phyloP scores from a whole-genome alignment of 2,797 vertebrate genomes.

The Psittacula derbiana region DNA sequence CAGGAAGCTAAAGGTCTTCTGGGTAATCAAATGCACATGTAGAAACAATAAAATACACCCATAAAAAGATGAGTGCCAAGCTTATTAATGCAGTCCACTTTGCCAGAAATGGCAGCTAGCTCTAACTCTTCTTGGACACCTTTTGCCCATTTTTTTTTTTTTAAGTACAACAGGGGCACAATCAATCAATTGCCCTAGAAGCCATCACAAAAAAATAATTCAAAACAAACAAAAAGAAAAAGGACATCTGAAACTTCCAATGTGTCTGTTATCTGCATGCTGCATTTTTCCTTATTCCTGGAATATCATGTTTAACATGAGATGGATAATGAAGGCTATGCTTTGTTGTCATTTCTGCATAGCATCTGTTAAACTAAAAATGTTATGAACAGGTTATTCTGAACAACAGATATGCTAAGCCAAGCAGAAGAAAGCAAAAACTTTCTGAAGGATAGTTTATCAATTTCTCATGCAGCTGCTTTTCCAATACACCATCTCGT shows the following conservation, averaged over 20 bases:
- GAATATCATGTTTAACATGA: not conserved
- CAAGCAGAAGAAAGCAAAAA: not conserved
- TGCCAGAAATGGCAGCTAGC: not conserved
- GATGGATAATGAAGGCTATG: not conserved
- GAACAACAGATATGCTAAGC: not conserved
- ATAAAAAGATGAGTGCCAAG: conserved; percentile 30
- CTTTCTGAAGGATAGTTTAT: not conserved
- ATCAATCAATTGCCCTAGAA: not conserved
- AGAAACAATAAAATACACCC: conserved; percentile 59
- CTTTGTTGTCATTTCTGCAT: not conserved
- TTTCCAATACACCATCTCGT: not conserved
- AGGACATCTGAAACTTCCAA: not conserved
- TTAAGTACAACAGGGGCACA: not conserved
- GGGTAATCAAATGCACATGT: conserved; percentile 62
- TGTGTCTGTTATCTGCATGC: not conserved
- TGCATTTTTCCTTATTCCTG: not conserved
- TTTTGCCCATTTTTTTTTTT: not conserved
- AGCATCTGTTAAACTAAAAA: not conserved
- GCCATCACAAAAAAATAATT: not conserved
- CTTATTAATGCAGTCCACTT: not conserved
- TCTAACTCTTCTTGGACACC: not conserved
- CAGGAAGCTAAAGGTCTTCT: conserved; percentile 56
- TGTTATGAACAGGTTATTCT: not conserved
- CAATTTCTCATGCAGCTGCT: not conserved
- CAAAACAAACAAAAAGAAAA: not conserved